Evolutionary conservation across 35 echinoderm and acorn worm genomes (phyloP).

Genomic region (Diadema setosum): DNA sequence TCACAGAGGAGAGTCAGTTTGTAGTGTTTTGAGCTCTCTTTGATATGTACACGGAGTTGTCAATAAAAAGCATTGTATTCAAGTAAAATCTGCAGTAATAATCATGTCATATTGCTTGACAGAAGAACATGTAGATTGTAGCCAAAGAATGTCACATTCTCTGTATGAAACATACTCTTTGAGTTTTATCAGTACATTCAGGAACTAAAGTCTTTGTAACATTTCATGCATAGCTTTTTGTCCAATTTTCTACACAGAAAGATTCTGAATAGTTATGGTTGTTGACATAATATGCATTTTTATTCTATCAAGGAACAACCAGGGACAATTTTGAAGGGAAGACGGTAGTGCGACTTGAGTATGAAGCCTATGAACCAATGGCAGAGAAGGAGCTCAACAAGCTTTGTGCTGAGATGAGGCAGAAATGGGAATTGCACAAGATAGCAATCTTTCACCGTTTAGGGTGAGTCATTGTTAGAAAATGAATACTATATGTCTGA

Average conservation of each 20-base stretch:
- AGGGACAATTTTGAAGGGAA: constrained; percentile 90
- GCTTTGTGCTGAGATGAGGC: constrained; percentile 53
- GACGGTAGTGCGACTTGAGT: constrained; percentile 67
- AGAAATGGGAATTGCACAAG: constrained; percentile 71
- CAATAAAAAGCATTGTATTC: too few relatives aligned
- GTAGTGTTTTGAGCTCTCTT: too few relatives aligned
- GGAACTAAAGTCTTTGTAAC: neutral
- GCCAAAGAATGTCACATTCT: neutral
- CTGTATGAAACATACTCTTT: neutral
- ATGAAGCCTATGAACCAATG: constrained; percentile 82
- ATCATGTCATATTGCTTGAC: too few relatives aligned
- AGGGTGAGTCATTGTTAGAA: too few relatives aligned
- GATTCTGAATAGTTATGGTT: too few relatives aligned
- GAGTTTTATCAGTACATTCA: neutral
- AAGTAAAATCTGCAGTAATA: too few relatives aligned
- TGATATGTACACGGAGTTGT: too few relatives aligned
- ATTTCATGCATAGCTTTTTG: neutral
- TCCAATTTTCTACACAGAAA: neutral
- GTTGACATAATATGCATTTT: too few relatives aligned
- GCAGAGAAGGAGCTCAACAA: constrained; percentile 70
- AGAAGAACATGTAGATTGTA: neutral
- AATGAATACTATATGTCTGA: too few relatives aligned
- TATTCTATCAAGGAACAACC: constrained; percentile 67
- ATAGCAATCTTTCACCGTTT: constrained; percentile 78
- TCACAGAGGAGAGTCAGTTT: too few relatives aligned